These are phyloP conservation scores for Trogon surrucura DNA, from an alignment of 2,113 vertebrate species.

Conservation along the genomic window DNA sequence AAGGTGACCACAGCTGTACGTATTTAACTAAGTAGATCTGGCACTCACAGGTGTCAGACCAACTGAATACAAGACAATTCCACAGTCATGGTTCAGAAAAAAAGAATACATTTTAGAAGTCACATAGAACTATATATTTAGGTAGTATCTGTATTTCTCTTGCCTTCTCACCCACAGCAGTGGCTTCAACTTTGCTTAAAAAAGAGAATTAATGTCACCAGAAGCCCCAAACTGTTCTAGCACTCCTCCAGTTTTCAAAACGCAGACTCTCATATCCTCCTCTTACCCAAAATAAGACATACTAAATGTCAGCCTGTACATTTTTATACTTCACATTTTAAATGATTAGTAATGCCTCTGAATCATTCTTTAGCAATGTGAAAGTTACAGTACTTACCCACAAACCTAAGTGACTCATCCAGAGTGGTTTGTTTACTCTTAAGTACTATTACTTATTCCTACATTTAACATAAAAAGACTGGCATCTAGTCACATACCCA, in stretches of 20 bases:
- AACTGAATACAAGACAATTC: neutral
- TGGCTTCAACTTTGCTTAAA: neutral
- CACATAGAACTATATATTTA: neutral
- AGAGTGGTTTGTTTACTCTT: neutral
- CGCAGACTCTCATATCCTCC: slow-evolving; percentile 19
- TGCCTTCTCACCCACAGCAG: neutral
- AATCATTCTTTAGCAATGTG: slow-evolving; percentile 34
- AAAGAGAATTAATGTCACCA: neutral
- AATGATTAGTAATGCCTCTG: slow-evolving; percentile 34
- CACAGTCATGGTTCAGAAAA: neutral
- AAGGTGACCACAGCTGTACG: neutral
- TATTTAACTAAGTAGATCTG: neutral
- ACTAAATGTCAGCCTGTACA: slow-evolving; percentile 39
- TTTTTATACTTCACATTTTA: slow-evolving; percentile 31
- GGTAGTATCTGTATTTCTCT: neutral
- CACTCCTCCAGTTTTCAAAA: slow-evolving; percentile 37
- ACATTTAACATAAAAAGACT: neutral
- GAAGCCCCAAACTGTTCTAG: neutral
- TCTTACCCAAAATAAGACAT: slow-evolving; percentile 4
- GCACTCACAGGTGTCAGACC: neutral
- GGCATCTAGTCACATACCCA: slow-evolving; percentile 61
- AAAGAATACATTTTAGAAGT: neutral
- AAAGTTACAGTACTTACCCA: neutral
- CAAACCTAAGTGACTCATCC: slow-evolving; percentile 35
- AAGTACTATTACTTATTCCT: neutral